phyloP scores from a whole-genome alignment of 2,113 vertebrate genomes.

The Crotalus tigris region DNA sequence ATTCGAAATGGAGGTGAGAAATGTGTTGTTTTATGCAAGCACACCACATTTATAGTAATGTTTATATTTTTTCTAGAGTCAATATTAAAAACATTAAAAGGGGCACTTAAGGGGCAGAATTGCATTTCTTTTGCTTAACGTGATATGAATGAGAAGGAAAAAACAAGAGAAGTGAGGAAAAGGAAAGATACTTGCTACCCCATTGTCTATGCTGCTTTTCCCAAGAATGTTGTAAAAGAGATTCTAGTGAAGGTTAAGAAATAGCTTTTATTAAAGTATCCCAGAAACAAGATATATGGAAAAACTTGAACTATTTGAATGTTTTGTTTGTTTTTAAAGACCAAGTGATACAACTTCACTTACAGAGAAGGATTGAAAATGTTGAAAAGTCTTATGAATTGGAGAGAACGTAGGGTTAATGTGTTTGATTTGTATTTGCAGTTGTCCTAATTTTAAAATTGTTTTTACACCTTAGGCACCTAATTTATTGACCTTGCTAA shows the following conservation, averaged over 20 bases:
- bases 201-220: not conserved
- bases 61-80: not conserved
- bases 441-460: not conserved
- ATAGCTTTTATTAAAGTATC: not conserved
- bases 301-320: not conserved
- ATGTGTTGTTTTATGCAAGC: not conserved
- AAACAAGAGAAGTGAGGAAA: not conserved
- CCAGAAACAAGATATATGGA: not conserved
- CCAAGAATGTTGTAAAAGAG: not conserved
- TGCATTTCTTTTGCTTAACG: not conserved
- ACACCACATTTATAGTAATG: not conserved
- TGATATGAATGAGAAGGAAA: not conserved
- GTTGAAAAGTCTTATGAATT: not conserved
- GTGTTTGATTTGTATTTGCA: too few species aligned
- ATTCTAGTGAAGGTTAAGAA: not conserved
- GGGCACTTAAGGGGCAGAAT: not conserved
- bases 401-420: too few species aligned
- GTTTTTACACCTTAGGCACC: not conserved
- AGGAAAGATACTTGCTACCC: not conserved
- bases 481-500: too few species aligned
- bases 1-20: constrained; percentile 75
- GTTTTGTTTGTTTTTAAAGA: not conserved
- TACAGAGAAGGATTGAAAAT: not conserved
- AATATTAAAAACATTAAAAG: not conserved
- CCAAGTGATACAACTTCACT: not conserved